Evolutionary conservation across 2,113 vertebrate species (phyloP), one percentile per base, ranked within the genome.

Genomic region (Nematolebias whitei): DNA sequence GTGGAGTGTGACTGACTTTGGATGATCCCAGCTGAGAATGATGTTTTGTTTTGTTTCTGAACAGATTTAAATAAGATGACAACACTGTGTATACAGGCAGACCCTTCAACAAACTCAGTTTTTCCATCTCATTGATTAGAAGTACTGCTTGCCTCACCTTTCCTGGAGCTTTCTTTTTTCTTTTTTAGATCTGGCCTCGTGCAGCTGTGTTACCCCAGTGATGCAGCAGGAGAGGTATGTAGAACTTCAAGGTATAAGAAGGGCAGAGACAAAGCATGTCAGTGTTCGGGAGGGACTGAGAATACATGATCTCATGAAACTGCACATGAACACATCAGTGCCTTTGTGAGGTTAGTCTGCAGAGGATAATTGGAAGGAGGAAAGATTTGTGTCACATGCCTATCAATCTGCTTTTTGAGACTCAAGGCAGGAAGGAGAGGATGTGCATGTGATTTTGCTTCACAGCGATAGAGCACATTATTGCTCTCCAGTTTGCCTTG

Each of bases 201-300:
- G 63, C 91, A 92, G 91, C 89, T 92, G 92, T 84, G 76, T 72
- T 68, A 68, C 44, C 61, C 45, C 51, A 5, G 68, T 92, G 91
- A 93, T 91, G 91, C 85, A 92, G 88, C 19, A 57, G 50, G 59
- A 79, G 72, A 91, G 86, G 89, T 93, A 93, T 93, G 89, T 52
- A 62, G 26, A 58, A 88, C 89, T 92, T 92, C 87, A 92, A 92
- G 92, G 85, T 69, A 56, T 38, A 81, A 76, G 65, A 49, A 11
- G 57, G 77, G 79, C n/a, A 15, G 63, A 86, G 87, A 91, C 85
- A 88, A 87, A 85, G 78, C 81, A 84, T 79, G 78, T 83, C 71
- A 84, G 84, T 87, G 87, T 87, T 91, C 57, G 44, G 13, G 51
- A 56, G 47, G 73, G 81, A 69, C 78, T 75, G 74, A 74, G 83